Conservation (phyloP, 2,113 vertebrate genomes). For the Leucopsar rothschildi region DNA sequence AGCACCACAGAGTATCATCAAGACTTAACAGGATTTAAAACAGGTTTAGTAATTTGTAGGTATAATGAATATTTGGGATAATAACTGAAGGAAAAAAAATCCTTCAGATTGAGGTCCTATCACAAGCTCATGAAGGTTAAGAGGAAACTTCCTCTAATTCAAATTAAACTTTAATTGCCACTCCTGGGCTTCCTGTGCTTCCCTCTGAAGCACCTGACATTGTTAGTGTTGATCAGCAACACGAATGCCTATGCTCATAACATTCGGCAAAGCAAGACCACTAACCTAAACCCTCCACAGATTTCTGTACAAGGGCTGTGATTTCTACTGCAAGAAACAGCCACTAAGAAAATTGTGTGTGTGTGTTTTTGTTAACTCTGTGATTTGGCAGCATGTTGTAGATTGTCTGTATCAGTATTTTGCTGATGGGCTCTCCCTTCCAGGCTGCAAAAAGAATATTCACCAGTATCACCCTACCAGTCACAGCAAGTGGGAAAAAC, state of each 20-base stretch:
- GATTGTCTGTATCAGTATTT: neutral
- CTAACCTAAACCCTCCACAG: neutral
- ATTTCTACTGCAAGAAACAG: neutral
- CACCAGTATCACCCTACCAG: neutral
- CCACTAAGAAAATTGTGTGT: neutral
- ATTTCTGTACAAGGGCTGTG: neutral
- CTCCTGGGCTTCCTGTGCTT: neutral
- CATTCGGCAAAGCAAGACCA: neutral
- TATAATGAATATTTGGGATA: neutral
- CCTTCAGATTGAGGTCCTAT: neutral
- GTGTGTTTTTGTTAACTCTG: neutral
- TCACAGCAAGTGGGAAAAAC: neutral
- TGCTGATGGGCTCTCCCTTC: neutral
- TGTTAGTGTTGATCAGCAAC: neutral
- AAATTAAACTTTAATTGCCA: slow-evolving; percentile 24
- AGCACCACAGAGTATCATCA: neutral
- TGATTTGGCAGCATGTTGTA: neutral
- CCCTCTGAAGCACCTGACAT: neutral
- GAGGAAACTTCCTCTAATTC: slow-evolving; percentile 15
- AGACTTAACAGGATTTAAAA: neutral
- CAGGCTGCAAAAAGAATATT: neutral
- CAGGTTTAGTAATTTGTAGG: neutral
- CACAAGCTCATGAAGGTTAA: slow-evolving; percentile 19
- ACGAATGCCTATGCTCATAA: neutral
- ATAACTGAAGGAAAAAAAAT: neutral